Evolutionary conservation across 1,140 invertebrate genomes (phyloP).

Genomic region (Temnothorax curvispinosus): DNA sequence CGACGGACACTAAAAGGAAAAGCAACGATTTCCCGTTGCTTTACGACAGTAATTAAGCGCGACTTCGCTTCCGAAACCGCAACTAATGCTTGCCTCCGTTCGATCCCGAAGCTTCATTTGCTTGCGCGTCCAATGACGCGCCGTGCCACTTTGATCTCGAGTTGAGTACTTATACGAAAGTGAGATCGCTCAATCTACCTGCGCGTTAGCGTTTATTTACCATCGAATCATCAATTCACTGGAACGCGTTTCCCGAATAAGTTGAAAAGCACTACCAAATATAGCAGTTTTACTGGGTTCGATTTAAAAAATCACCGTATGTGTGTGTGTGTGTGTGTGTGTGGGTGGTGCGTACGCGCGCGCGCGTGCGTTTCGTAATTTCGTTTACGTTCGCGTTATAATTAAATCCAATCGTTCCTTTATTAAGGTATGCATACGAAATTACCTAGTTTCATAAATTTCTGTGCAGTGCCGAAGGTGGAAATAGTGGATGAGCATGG

Average conservation of each 20-base stretch:
- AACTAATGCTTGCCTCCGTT: conserved; percentile 70
- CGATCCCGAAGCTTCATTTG: conserved; percentile 56
- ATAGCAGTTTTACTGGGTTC: not conserved
- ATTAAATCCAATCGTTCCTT: not conserved
- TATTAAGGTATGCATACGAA: not conserved
- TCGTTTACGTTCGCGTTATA: not conserved
- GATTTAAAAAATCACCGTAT: not conserved
- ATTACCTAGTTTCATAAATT: conserved; percentile 30
- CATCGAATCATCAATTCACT: not conserved
- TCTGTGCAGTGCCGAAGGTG: conserved; percentile 91
- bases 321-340: no score
- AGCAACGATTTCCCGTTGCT: conserved; percentile 59
- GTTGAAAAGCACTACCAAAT: not conserved
- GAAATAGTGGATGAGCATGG: conserved; percentile 94
- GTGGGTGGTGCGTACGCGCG: no score
- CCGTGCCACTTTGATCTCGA: conserved; percentile 46
- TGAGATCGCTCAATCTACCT: conserved; percentile 31
- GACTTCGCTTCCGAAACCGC: conserved; percentile 70
- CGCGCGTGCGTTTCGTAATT: not conserved
- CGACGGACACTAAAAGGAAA: conserved; percentile 59
- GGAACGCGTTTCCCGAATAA: not conserved
- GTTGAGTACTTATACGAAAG: conserved; percentile 39
- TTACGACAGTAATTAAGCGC: conserved; percentile 72
- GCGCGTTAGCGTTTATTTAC: conserved; percentile 23
- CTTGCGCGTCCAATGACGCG: conserved; percentile 32